Percentiles rank a stretch among this genome's conserved stretches.
phyloP scores from a whole-genome alignment of 2,888 invertebrate species.

The Byasa hedistus region DNA sequence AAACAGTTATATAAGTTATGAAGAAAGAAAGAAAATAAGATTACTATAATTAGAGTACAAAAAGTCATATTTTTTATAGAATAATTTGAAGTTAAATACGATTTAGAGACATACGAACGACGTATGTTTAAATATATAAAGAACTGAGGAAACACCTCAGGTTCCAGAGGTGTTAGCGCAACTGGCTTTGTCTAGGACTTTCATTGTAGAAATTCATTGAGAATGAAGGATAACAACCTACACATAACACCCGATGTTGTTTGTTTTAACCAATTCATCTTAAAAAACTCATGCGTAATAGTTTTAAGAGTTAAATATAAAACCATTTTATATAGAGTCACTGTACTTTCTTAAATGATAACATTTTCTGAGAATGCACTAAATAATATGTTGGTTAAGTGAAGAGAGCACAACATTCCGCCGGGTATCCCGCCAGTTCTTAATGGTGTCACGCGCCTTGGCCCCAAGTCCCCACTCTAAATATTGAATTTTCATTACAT shows the following conservation, averaged over 20 bases:
- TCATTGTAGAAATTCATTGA: background rate
- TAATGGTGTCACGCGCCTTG: constrained; percentile 66
- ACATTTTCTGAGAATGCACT: background rate
- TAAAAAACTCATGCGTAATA: too few species aligned
- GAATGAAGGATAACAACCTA: background rate
- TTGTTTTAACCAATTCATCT: too few species aligned
- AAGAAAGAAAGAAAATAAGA: too few species aligned
- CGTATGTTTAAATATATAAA: background rate
- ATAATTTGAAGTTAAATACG: background rate
- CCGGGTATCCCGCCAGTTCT: constrained; percentile 71
- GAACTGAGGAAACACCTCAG: background rate
- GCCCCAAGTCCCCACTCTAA: constrained; percentile 51
- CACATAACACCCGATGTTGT: too few species aligned
- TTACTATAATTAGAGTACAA: too few species aligned
- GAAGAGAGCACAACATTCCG: constrained; percentile 63
- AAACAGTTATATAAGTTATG: too few species aligned
- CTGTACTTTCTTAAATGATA: background rate
- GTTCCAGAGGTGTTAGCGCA: background rate
- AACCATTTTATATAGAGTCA: too few species aligned
- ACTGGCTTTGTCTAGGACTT: background rate
- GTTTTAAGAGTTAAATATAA: too few species aligned
- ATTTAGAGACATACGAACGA: background rate
- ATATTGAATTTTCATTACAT: constrained; percentile 75
- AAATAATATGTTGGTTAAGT: constrained; percentile 15
- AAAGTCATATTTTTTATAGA: too few species aligned